Conservation (phyloP, 2,797 vertebrate genomes). For the Cyprinodon diabolis region DNA sequence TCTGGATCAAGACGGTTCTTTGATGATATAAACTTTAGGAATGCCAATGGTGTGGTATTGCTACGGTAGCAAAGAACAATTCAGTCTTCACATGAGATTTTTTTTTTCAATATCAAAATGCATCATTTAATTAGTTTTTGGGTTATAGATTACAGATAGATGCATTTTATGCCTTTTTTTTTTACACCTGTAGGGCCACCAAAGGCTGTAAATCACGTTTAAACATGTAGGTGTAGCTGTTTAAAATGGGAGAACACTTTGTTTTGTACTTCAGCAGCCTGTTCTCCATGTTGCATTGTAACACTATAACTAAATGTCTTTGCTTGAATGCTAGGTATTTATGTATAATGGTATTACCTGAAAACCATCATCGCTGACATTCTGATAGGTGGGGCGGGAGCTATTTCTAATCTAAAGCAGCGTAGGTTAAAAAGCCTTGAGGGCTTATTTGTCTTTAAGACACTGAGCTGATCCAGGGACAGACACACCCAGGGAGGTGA, state of each 20-base stretch:
- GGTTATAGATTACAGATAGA: slow-evolving; percentile 1
- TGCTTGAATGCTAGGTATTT: slow-evolving; percentile 31
- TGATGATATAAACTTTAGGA: neutral
- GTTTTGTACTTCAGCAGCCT: slow-evolving; percentile 12
- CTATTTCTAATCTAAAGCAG: slow-evolving; percentile 40
- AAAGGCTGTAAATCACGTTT: neutral
- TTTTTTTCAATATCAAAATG: too few relatives aligned
- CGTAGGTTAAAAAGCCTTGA: slow-evolving; percentile 15
- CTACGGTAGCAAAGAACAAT: neutral
- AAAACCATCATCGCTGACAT: slow-evolving; percentile 59
- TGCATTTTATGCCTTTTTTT: neutral
- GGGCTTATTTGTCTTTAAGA: slow-evolving; percentile 25
- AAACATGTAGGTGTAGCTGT: neutral
- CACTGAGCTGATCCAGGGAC: neutral
- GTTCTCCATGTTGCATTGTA: slow-evolving; percentile 28
- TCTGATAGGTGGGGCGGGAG: slow-evolving; percentile 18
- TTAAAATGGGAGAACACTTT: slow-evolving; percentile 13
- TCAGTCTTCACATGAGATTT: neutral
- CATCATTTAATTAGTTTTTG: neutral
- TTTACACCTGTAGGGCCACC: neutral
- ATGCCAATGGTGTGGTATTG: too few relatives aligned
- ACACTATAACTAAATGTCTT: slow-evolving; percentile 31
- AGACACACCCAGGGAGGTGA: slow-evolving; percentile 40
- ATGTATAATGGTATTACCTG: slow-evolving; percentile 5
- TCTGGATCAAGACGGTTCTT: neutral